phyloP scores from a whole-genome alignment of 2,113 vertebrate genomes.

The Eupsittula cactorum region DNA sequence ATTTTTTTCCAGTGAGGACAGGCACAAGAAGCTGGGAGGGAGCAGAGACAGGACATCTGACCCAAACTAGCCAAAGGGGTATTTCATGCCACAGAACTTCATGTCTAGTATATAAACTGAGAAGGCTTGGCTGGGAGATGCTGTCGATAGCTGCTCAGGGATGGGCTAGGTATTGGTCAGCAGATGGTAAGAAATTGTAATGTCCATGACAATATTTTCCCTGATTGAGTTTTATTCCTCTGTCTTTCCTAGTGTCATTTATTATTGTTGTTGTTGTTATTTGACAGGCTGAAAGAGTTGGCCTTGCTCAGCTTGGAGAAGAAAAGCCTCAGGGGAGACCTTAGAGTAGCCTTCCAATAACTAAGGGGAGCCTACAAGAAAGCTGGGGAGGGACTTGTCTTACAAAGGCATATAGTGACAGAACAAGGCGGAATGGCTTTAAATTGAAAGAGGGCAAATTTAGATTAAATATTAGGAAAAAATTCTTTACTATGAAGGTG shows the following conservation, averaged over 20 bases:
- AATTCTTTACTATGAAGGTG: background rate
- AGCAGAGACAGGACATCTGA: background rate
- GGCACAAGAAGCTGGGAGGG: background rate
- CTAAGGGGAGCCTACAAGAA: background rate
- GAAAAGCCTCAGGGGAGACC: background rate
- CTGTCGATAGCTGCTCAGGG: background rate
- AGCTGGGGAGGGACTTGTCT: background rate
- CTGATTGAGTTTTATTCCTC: background rate
- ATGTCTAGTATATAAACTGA: background rate
- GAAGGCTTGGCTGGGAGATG: background rate
- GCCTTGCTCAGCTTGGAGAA: background rate
- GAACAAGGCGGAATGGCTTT: background rate
- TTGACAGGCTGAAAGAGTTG: background rate
- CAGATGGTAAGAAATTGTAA: background rate
- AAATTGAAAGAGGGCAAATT: background rate
- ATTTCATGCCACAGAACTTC: background rate
- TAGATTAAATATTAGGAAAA: background rate
- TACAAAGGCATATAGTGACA: background rate
- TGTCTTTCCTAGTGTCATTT: background rate
- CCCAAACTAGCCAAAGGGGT: background rate
- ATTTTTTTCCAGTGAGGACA: background rate
- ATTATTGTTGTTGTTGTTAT: background rate
- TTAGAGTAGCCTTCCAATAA: background rate
- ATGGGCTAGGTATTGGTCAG: background rate
- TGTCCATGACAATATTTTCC: background rate